Percentiles rank a stretch among this genome's conserved stretches.
Conservation (phyloP, 1,140 invertebrate genomes). For the Stegodyphus dumicola region DNA sequence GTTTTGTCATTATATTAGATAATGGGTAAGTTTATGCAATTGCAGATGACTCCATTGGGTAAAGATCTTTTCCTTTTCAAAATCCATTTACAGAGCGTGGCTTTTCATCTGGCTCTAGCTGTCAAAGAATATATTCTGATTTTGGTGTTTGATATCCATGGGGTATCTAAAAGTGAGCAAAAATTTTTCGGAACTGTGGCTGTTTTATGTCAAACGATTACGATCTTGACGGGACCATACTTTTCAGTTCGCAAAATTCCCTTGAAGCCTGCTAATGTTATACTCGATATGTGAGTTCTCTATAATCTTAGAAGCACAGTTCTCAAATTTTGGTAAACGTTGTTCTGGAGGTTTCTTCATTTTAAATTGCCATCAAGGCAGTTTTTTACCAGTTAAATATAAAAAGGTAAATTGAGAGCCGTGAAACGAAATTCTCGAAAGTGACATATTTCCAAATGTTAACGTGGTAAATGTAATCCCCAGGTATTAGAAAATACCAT, state of each 20-base stretch:
- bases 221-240: neutral
- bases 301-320: no score
- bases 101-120: neutral
- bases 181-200: neutral
- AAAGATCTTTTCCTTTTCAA: no score
- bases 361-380: no score
- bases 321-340: no score
- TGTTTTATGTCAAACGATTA: neutral
- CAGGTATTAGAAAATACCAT: no score
- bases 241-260: neutral
- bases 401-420: no score
- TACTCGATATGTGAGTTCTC: neutral
- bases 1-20: slow-evolving; percentile 47
- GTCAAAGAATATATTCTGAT: slow-evolving; percentile 26
- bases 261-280: neutral
- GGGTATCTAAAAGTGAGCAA: neutral
- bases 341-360: no score
- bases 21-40: slow-evolving; percentile 3
- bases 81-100: no score
- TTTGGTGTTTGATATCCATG: neutral
- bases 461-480: no score
- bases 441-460: no score
- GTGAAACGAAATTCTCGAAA: no score
- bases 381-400: no score
- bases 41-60: neutral